Evolutionary conservation across 2,888 invertebrate species (phyloP).

Genomic region (Volucella bombylans): DNA sequence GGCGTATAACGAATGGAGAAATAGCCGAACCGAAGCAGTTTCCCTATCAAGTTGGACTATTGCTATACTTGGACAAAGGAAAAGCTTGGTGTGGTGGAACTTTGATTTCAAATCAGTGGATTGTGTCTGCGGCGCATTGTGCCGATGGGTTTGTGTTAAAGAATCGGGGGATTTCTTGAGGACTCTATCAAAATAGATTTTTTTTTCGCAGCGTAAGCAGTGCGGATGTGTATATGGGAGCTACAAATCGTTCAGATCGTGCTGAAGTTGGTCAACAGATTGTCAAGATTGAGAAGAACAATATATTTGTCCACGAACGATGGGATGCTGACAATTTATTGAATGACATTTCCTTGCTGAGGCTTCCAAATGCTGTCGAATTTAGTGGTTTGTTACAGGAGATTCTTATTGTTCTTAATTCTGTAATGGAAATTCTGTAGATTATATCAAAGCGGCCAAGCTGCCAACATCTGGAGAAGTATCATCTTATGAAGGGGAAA

Average conservation of each 20-base stretch:
- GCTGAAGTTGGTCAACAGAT: constrained; percentile 77
- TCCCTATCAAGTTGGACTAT: constrained; percentile 79
- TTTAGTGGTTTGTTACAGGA: constrained; percentile 79
- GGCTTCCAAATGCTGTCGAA: constrained; percentile 79
- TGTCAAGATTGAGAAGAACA: constrained; percentile 73
- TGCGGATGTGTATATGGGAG: constrained; percentile 78
- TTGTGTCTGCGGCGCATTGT: constrained; percentile 81
- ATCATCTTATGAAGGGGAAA: constrained; percentile 75
- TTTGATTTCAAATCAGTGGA: constrained; percentile 77
- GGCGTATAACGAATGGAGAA: constrained; percentile 79
- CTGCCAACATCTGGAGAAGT: constrained; percentile 75
- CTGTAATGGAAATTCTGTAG: constrained; percentile 38
- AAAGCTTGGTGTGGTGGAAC: constrained; percentile 80
- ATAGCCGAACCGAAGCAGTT: constrained; percentile 77
- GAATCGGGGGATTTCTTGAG: not conserved
- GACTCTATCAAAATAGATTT: not conserved
- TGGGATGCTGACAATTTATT: constrained; percentile 78
- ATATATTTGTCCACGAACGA: constrained; percentile 80
- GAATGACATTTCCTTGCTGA: constrained; percentile 83
- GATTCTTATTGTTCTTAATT: constrained; percentile 10
- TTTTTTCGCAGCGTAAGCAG: constrained; percentile 76
- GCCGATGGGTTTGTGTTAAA: constrained; percentile 74
- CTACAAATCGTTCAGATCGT: constrained; percentile 76
- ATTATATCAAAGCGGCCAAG: constrained; percentile 76
- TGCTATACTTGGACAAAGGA: constrained; percentile 72